These are phyloP conservation scores for Campylomormyrus tamandua DNA, from an alignment of 2,113 vertebrate species.

Conservation along the genomic window DNA sequence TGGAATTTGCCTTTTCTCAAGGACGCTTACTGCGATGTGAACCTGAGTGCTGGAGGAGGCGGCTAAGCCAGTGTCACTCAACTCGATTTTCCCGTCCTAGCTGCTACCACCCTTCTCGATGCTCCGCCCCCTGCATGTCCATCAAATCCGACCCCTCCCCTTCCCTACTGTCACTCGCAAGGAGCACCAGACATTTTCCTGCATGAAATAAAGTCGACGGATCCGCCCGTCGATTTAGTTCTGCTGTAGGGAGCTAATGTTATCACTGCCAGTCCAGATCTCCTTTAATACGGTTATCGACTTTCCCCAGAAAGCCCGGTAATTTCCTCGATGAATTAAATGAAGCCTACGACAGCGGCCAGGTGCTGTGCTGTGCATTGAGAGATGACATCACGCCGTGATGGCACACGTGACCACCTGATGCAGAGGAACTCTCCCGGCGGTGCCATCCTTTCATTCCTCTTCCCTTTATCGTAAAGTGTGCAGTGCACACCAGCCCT, in stretches of 20 bases:
- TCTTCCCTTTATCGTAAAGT: neutral
- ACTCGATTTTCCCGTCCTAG: neutral
- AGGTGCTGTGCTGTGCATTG: neutral
- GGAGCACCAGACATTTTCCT: neutral
- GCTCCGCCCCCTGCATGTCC: conserved; percentile 1
- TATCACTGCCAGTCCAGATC: conserved; percentile 23
- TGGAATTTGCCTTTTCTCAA: neutral
- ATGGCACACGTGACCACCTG: neutral
- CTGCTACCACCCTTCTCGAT: neutral
- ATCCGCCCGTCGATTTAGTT: neutral
- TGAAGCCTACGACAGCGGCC: neutral
- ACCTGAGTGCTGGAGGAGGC: conserved; percentile 11
- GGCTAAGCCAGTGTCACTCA: conserved; percentile 6
- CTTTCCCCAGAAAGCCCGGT: conserved; percentile 21
- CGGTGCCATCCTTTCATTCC: neutral
- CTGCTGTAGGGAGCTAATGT: conserved; percentile 15
- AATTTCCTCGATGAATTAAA: neutral
- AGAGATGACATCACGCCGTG: neutral
- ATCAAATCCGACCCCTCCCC: neutral
- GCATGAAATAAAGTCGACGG: neutral
- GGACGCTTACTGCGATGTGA: neutral
- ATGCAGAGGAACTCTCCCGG: neutral
- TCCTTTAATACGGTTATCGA: conserved; percentile 37
- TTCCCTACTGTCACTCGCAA: neutral
- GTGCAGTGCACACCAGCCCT: neutral